These are phyloP conservation scores for Tragelaphus buxtoni DNA, from an alignment of 2,113 vertebrate species.

Conservation along the genomic window DNA sequence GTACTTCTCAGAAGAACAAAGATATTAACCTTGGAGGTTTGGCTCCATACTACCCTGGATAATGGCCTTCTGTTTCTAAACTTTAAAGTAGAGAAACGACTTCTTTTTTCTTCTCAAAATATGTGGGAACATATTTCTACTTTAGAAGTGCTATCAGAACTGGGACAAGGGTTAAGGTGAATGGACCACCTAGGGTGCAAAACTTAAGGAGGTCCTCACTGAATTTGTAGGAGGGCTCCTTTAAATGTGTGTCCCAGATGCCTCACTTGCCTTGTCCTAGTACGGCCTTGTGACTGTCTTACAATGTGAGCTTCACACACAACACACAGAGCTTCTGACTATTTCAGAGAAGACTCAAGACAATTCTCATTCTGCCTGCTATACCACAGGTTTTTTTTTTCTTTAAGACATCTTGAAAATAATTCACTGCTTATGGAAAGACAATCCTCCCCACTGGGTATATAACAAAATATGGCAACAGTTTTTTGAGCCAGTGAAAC, in stretches of 20 bases:
- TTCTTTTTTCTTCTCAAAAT: slow-evolving; percentile 9
- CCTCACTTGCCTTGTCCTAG: not conserved
- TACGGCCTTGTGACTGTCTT: not conserved
- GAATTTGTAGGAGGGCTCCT: not conserved
- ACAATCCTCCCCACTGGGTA: not conserved
- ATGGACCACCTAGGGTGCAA: not conserved
- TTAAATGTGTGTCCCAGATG: not conserved
- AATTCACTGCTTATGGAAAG: not conserved
- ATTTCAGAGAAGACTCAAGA: not conserved
- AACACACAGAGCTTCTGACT: not conserved
- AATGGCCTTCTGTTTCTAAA: slow-evolving; percentile 65
- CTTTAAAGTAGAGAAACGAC: slow-evolving; percentile 63
- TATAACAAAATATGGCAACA: not conserved
- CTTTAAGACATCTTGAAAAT: not conserved
- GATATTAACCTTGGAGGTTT: slow-evolving; percentile 56
- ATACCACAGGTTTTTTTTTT: not conserved
- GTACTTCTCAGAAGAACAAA: slow-evolving; percentile 66
- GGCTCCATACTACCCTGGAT: slow-evolving; percentile 61
- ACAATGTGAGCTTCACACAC: not conserved
- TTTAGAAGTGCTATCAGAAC: not conserved
- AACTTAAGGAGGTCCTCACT: not conserved
- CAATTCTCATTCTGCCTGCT: not conserved
- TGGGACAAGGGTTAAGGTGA: not conserved
- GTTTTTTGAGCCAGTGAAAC: slow-evolving; percentile 14
- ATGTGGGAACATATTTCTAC: not conserved